Base-by-base conservation (phyloP, 2,797 vertebrate genomes). In the Sylvia borin region DNA sequence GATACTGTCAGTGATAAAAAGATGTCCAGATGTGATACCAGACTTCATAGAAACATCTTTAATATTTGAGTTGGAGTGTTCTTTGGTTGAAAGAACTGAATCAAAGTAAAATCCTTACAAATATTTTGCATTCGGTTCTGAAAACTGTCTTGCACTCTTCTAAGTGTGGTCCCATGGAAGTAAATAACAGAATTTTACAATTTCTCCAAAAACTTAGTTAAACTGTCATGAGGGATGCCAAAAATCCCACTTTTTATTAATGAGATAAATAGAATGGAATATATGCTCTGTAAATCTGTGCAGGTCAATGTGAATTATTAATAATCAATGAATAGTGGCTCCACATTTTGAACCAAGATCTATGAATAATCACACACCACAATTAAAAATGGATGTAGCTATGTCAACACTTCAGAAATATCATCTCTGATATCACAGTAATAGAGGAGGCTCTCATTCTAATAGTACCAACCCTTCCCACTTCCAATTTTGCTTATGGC, bases 301-400 rank as follows among this genome's bases (percentile, higher is more conserved):
- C 32, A 71, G 42, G 11, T 82, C 47, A 67, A 26, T 3, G 16
- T 50, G 24, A 12, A 67, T 82, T 81, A 65, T 85, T 76, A 84
- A 82, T 61, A 32, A 62, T 16, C 66, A 62, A 5, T 54, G 79
- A 79, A 45, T 25, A 58, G 60, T 51, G 34, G 19, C n/a, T 94
- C 77, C 2, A 4, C n/a, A 76, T 74, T 92, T 85, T 85, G 75
- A 61, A 91, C 43, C 50, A 71, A 90, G 55, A 66, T 27, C 55
- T 71, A 31, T 58, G 70, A 88, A 90, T 84, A 88, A 84, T 79
- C 58, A 66, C 58, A 13, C 61, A 32, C 50, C 43, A 73, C 32
- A 88, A 86, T 79, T 81, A 74, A 92, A 95, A 95, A 88, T 79
- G 27, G 48, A 64, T 81, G 60, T 15, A 85, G 22, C 13, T 70